Conservation (phyloP, 2,797 vertebrate species). For the Amniataba percoides region DNA sequence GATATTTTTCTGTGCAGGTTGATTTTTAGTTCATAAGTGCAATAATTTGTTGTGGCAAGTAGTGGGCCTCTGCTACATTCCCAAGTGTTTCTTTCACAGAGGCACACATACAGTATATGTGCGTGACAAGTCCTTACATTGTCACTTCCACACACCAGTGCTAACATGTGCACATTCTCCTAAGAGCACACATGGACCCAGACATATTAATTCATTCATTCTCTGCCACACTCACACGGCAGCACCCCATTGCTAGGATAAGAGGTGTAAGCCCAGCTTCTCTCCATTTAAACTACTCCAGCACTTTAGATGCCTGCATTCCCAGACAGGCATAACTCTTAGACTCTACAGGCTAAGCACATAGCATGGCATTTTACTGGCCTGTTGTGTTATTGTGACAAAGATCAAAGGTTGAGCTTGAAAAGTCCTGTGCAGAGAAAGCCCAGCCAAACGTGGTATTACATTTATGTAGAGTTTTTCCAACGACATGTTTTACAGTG, state of each 20-base stretch:
- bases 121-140: conserved; percentile 32
- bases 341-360: conserved; percentile 59
- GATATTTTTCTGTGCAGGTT: not conserved
- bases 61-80: not conserved
- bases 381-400: conserved; percentile 77
- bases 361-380: conserved; percentile 76
- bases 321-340: conserved; percentile 75
- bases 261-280: conserved; percentile 54
- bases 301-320: conserved; percentile 56
- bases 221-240: conserved; percentile 46
- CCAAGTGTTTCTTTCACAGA: not conserved
- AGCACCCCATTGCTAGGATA: conserved; percentile 64
- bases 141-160: conserved; percentile 32
- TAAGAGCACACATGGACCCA: conserved; percentile 43
- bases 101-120: not conserved
- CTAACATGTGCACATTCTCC: conserved; percentile 44
- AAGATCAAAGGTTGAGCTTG: conserved; percentile 84
- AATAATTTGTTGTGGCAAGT: not conserved
- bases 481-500: conserved; percentile 60
- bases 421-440: conserved; percentile 68
- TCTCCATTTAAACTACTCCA: conserved; percentile 56
- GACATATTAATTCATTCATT: conserved; percentile 55
- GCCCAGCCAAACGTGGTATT: conserved; percentile 63
- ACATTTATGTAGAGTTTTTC: conserved; percentile 58
- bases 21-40: not conserved